These are phyloP conservation scores for Eristalis arbustorum DNA, from an alignment of 2,888 invertebrate species.

Conservation along the genomic window DNA sequence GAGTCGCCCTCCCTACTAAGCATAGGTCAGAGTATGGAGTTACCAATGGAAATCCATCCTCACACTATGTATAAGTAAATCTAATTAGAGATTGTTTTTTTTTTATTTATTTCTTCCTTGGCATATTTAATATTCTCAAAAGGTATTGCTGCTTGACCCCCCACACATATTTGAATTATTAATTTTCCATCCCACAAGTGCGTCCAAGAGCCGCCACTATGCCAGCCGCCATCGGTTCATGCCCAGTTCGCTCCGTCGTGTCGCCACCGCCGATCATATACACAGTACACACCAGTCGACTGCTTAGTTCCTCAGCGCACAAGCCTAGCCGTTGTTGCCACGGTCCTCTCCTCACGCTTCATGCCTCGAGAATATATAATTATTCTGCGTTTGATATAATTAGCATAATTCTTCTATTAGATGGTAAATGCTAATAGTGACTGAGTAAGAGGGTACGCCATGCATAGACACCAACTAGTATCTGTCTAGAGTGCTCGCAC, in stretches of 20 bases:
- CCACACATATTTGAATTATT: constrained; percentile 60
- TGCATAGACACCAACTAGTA: constrained; percentile 37
- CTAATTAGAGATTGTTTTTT: constrained; percentile 36
- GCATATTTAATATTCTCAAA: constrained; percentile 53
- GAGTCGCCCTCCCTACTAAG: not conserved
- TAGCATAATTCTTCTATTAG: constrained; percentile 69
- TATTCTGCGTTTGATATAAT: constrained; percentile 68
- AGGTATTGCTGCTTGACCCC: constrained; percentile 55
- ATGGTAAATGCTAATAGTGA: constrained; percentile 61
- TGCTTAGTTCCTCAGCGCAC: not conserved
- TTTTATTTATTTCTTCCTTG: constrained; percentile 7
- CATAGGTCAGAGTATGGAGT: not conserved
- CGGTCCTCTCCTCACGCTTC: constrained; percentile 52
- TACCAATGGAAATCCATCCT: not conserved
- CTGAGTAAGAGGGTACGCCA: constrained; percentile 32
- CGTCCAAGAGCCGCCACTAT: constrained; percentile 30
- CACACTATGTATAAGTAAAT: constrained; percentile 15
- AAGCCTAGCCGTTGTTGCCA: constrained; percentile 36
- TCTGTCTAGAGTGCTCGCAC: constrained; percentile 49
- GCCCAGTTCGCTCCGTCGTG: not conserved
- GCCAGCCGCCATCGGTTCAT: not conserved
- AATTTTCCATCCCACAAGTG: constrained; percentile 42
- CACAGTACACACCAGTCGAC: not conserved
- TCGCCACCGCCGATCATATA: not conserved
- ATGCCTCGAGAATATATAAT: constrained; percentile 65